Conservation (phyloP, 1,140 invertebrate genomes). For the Triops cancriformis region DNA sequence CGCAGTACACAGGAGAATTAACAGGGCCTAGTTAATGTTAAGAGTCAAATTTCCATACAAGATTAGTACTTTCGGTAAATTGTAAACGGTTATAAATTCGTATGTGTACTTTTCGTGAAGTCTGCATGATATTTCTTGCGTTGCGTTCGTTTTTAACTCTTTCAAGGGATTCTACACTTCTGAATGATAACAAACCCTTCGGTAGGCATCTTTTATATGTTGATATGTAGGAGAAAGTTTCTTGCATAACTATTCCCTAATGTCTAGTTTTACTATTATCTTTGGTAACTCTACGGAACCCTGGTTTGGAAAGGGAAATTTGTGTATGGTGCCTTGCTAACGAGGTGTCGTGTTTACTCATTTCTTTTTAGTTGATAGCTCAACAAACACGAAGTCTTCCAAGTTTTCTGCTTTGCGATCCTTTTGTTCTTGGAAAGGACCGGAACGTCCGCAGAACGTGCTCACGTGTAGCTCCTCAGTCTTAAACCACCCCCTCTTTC, state of each 20-base stretch:
- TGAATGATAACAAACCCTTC: too few species aligned
- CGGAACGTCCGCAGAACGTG: background rate
- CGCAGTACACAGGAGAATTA: too few species aligned
- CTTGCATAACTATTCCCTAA: background rate
- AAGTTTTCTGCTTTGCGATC: background rate
- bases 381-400: background rate
- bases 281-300: background rate
- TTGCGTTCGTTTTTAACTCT: too few species aligned
- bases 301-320: background rate
- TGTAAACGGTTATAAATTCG: too few species aligned
- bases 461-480: background rate
- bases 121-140: too few species aligned
- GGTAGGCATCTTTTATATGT: background rate
- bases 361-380: background rate
- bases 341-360: background rate
- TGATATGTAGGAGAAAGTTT: background rate
- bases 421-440: background rate
- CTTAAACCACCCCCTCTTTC: background rate
- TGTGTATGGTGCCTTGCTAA: background rate
- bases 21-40: too few species aligned
- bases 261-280: background rate
- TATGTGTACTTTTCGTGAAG: too few species aligned
- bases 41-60: too few species aligned
- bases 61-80: too few species aligned
- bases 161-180: too few species aligned